Percentiles rank a stretch among this genome's conserved stretches.
These are phyloP conservation scores for Indicator maculatus DNA, from an alignment of 2,113 vertebrate species.

Conservation along the genomic window DNA sequence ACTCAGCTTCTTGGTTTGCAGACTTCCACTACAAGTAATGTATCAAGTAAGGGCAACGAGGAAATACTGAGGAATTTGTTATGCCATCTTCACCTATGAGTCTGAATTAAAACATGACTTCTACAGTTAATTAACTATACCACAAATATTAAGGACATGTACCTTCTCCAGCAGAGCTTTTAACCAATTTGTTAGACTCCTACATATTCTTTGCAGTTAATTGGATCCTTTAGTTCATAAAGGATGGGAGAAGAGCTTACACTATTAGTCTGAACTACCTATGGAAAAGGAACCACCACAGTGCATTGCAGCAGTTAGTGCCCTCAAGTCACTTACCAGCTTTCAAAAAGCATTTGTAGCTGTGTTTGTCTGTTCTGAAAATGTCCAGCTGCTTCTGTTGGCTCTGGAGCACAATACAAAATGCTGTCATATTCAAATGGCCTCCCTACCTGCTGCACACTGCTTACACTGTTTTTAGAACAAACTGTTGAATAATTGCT, in stretches of 20 bases:
- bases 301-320: neutral
- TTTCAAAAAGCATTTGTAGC: neutral
- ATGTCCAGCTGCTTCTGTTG: neutral
- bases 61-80: neutral
- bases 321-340: neutral
- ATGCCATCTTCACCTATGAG: neutral
- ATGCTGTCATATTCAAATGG: neutral
- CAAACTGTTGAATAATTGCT: neutral
- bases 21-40: neutral
- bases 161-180: neutral
- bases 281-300: neutral
- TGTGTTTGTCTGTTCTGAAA: neutral
- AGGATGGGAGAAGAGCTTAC: neutral
- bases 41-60: neutral
- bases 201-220: neutral
- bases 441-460: neutral
- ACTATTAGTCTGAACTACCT: neutral
- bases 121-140: neutral
- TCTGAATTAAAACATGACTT: neutral
- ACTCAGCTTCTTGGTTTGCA: neutral
- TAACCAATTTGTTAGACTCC: neutral
- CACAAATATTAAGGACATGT: neutral
- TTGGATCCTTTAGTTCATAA: neutral
- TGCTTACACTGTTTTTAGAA: fast-evolving
- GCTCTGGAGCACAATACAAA: neutral